Percentiles rank a stretch among this genome's conserved stretches.
These are phyloP conservation scores for Pantala flavescens DNA, from an alignment of 1,140 invertebrate species.

Conservation along the genomic window DNA sequence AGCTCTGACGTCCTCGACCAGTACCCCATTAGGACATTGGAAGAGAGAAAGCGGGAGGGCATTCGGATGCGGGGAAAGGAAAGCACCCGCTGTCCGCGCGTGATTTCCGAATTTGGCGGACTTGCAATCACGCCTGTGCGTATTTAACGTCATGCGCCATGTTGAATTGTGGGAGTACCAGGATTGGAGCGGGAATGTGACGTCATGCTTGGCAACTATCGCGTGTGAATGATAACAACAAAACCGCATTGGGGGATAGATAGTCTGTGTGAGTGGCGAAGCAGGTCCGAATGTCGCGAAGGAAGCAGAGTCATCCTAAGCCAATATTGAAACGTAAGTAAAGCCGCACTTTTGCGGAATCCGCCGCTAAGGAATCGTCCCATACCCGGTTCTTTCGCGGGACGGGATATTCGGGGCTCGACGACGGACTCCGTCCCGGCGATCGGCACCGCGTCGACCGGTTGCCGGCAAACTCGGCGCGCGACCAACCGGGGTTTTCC, in stretches of 20 bases:
- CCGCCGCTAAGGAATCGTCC: too few relatives aligned
- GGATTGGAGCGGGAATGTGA: conserved; percentile 7
- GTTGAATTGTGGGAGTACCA: conserved; percentile 8
- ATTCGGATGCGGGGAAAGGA: not conserved
- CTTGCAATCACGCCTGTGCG: not conserved
- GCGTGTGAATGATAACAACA: conserved; percentile 9
- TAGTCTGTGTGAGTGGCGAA: conserved; percentile 4
- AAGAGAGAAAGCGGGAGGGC: not conserved
- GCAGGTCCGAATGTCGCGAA: conserved; percentile 2
- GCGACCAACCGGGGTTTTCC: too few relatives aligned
- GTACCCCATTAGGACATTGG: not conserved
- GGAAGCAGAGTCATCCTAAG: not conserved
- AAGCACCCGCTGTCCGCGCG: not conserved
- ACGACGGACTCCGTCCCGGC: too few relatives aligned
- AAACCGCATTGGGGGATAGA: conserved; percentile 8
- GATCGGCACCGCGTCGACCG: too few relatives aligned
- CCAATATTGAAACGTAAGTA: conserved; percentile 2
- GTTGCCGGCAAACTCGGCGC: too few relatives aligned
- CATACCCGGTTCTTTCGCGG: too few relatives aligned
- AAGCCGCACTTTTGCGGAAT: not conserved
- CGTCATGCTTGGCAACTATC: conserved; percentile 7
- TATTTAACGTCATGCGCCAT: conserved; percentile 5
- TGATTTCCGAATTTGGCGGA: not conserved
- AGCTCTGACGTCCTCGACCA: too few relatives aligned
- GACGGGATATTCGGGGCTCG: too few relatives aligned